Conservation (phyloP, 2,113 vertebrate genomes). For the Nicator chloris region DNA sequence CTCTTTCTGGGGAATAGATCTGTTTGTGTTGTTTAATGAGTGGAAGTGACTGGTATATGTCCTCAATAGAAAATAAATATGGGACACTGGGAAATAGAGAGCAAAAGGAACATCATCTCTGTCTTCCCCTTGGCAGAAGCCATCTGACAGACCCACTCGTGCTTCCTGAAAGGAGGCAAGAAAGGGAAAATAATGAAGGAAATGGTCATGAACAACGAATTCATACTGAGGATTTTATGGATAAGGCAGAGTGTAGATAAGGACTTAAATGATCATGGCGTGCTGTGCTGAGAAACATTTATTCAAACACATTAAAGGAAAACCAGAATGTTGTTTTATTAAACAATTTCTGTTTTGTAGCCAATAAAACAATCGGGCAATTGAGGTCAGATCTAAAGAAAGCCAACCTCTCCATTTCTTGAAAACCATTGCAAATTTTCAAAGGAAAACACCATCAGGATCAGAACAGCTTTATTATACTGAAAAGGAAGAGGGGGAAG, state of each 20-base stretch:
- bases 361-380: background rate
- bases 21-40: background rate
- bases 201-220: background rate
- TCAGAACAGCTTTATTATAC: background rate
- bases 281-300: background rate
- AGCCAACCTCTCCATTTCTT: background rate
- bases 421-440: background rate
- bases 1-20: background rate
- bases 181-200: background rate
- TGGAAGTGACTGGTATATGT: background rate
- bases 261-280: fast-evolving
- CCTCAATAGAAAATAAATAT: background rate
- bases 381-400: background rate
- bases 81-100: background rate
- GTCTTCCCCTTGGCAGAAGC: background rate
- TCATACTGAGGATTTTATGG: background rate
- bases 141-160: background rate
- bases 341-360: background rate
- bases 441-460: background rate
- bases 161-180: background rate
- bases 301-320: background rate
- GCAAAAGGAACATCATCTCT: background rate
- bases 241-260: background rate
- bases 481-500: background rate
- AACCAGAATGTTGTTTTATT: background rate